Percentiles rank a stretch among this genome's conserved stretches.
Conservation (phyloP, 2,888 invertebrate genomes). For the Eristalis pertinax region DNA sequence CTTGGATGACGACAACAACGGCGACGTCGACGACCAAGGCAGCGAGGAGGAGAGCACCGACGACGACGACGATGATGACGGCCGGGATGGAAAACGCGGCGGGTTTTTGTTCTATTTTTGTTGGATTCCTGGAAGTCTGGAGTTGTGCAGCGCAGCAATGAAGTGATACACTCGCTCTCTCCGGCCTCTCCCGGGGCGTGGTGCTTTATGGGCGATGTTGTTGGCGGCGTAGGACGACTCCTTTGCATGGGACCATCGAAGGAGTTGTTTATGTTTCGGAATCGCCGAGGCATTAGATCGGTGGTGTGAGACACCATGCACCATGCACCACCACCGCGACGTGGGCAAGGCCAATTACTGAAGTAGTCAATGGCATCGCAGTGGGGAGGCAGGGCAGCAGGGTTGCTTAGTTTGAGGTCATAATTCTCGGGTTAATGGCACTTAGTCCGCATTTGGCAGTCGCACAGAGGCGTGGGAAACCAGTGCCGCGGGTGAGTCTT, state of each 20-base stretch:
- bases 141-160: slow-evolving; percentile 26
- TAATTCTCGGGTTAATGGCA: not conserved
- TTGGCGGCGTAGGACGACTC: not conserved
- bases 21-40: not conserved
- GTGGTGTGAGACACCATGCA: not conserved
- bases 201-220: slow-evolving; percentile 50
- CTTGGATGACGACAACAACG: not conserved
- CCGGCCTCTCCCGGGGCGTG: slow-evolving; percentile 52
- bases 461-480: not conserved
- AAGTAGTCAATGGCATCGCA: not conserved
- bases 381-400: not conserved
- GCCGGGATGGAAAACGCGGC: slow-evolving; percentile 9
- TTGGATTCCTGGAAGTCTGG: slow-evolving; percentile 53
- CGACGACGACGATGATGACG: slow-evolving; percentile 10
- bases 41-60: slow-evolving; percentile 15
- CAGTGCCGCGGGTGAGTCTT: not conserved
- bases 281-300: not conserved
- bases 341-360: not conserved
- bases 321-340: not conserved
- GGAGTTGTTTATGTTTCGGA: not conserved
- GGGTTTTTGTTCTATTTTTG: slow-evolving; percentile 48
- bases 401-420: not conserved
- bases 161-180: slow-evolving; percentile 36
- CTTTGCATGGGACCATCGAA: not conserved
- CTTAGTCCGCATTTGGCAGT: not conserved